phyloP scores from a whole-genome alignment of 2,113 vertebrate species.

The Prochilodus magdalenae region DNA sequence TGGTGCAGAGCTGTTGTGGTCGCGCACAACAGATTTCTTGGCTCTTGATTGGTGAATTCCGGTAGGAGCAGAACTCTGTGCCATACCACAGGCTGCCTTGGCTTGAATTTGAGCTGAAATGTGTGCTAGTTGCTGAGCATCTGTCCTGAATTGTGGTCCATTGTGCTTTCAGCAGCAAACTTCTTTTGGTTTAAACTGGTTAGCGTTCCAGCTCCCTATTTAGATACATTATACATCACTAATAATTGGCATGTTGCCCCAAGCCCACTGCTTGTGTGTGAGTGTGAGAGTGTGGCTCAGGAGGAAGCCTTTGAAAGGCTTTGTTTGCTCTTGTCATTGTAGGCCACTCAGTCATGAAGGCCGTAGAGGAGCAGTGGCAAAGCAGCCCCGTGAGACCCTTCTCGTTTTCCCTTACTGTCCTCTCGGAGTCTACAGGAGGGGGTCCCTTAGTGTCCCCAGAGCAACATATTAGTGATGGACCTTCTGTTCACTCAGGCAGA shows the following conservation, averaged over 20 bases:
- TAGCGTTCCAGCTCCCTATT: conserved; percentile 11
- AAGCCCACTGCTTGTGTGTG: conserved; percentile 30
- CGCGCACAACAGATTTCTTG: conserved; percentile 25
- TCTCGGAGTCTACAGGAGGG: conserved; percentile 20
- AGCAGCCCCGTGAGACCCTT: conserved; percentile 30
- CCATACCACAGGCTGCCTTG: conserved; percentile 16
- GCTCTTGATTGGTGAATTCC: conserved; percentile 29
- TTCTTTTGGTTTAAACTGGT: conserved; percentile 1
- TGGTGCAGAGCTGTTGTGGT: conserved; percentile 33
- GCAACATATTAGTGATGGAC: conserved; percentile 30
- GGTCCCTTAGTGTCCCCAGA: conserved; percentile 23
- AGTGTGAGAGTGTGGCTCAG: neutral
- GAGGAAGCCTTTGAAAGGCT: conserved; percentile 32
- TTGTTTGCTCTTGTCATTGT: conserved; percentile 43
- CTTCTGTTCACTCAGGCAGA: conserved; percentile 32
- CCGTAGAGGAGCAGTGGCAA: conserved; percentile 16
- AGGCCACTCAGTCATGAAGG: conserved; percentile 36
- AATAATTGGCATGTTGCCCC: conserved; percentile 24
- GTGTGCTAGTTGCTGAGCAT: neutral
- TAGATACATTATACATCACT: conserved; percentile 26
- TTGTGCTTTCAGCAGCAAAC: neutral
- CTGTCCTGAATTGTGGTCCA: conserved; percentile 16
- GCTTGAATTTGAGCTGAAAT: conserved; percentile 1
- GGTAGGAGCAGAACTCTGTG: neutral
- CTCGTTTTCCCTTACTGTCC: conserved; percentile 32